These are phyloP conservation scores for Dryoscopus gambensis DNA, from an alignment of 2,113 vertebrate species.

Conservation along the genomic window DNA sequence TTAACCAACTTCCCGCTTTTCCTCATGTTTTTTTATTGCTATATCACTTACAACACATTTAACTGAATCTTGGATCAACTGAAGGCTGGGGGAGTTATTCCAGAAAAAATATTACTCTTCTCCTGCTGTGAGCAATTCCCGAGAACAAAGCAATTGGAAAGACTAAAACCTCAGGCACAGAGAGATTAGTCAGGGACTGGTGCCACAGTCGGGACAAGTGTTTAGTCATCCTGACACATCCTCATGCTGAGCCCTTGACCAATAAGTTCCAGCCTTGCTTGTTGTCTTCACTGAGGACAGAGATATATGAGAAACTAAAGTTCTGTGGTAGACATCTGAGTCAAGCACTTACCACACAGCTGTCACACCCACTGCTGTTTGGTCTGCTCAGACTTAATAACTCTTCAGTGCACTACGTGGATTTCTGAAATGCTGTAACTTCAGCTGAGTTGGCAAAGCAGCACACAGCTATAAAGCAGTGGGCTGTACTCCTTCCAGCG, in stretches of 20 bases:
- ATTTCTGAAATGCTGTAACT: not conserved
- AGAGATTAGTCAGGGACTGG: slow-evolving; percentile 30
- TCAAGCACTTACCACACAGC: slow-evolving; percentile 28
- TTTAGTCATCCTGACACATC: slow-evolving; percentile 32
- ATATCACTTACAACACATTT: not conserved
- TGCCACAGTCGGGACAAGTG: slow-evolving; percentile 1
- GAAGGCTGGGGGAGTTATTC: not conserved
- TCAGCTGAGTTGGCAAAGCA: not conserved
- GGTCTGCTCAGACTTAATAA: slow-evolving; percentile 15
- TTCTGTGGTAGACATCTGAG: slow-evolving; percentile 38
- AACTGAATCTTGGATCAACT: not conserved
- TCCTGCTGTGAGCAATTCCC: not conserved
- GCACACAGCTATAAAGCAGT: not conserved
- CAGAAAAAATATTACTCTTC: slow-evolving; percentile 33
- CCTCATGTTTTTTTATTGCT: not conserved
- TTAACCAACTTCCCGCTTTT: not conserved
- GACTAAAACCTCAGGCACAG: slow-evolving; percentile 25
- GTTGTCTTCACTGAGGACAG: not conserved
- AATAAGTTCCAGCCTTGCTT: slow-evolving; percentile 6
- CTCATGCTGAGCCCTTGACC: not conserved
- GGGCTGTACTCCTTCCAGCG: not conserved
- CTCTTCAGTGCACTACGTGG: not conserved
- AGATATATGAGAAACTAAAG: slow-evolving; percentile 30
- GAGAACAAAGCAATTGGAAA: slow-evolving; percentile 27
- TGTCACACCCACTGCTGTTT: slow-evolving; percentile 46